These are phyloP conservation scores for Tor tambroides DNA, from an alignment of 2,113 vertebrate species.

Conservation along the genomic window DNA sequence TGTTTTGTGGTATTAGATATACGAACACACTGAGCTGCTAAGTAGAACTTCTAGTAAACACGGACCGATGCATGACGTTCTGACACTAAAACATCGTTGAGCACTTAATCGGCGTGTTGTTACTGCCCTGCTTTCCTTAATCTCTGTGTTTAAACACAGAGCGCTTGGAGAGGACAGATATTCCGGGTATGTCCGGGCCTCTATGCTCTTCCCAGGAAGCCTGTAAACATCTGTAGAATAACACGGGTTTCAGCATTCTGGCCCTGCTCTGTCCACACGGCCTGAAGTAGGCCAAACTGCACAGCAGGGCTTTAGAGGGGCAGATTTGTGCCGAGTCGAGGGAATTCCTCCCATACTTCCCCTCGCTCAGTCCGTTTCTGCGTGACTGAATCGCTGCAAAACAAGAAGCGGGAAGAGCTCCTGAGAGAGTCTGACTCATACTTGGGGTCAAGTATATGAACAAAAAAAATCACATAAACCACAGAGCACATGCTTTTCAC, in stretches of 20 bases:
- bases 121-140: constrained; percentile 68
- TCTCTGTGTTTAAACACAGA: constrained; percentile 66
- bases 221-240: constrained; percentile 68
- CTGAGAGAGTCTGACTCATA: not conserved
- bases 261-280: constrained; percentile 65
- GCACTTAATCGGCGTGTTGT: constrained; percentile 58
- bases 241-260: constrained; percentile 62
- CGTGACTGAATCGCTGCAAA: constrained; percentile 72
- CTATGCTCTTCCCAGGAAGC: constrained; percentile 60
- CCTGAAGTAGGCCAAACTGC: constrained; percentile 64
- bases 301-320: constrained; percentile 71
- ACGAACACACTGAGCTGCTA: not conserved
- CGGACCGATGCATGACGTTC: not conserved
- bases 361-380: constrained; percentile 65
- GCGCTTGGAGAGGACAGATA: constrained; percentile 67
- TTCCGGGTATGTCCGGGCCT: constrained; percentile 74
- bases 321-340: constrained; percentile 65
- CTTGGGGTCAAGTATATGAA: not conserved
- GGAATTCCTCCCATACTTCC: constrained; percentile 74
- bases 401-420: constrained; percentile 59
- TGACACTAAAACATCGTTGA: constrained; percentile 2
- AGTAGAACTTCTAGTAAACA: constrained; percentile 10
- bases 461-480: not conserved
- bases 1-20: constrained; percentile 14
- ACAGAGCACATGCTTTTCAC: not conserved